Conservation (phyloP, 2,113 vertebrate species). For the Corythornis vintsioides region DNA sequence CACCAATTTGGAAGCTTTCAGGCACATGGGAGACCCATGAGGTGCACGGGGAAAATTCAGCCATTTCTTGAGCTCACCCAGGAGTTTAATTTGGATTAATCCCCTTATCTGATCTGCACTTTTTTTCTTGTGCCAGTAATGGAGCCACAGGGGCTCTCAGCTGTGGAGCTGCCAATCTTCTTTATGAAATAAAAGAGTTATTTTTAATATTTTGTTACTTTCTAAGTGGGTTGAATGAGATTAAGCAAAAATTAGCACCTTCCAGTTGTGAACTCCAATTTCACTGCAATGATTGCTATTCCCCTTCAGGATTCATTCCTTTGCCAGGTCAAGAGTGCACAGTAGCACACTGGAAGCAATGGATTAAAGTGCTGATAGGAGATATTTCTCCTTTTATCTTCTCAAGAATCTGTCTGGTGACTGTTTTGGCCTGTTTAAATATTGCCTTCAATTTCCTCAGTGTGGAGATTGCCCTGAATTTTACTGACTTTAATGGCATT, state of each 20-base stretch:
- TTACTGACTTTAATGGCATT: neutral
- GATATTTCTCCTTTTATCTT: constrained; percentile 2
- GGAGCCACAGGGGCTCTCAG: neutral
- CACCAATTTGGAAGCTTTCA: neutral
- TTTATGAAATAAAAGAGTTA: neutral
- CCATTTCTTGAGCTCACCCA: neutral
- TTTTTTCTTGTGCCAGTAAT: neutral
- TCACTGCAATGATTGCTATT: constrained; percentile 37
- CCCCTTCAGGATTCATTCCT: constrained; percentile 59
- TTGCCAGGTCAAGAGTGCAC: constrained; percentile 55
- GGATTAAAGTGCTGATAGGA: constrained; percentile 45
- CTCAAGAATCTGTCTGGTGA: neutral
- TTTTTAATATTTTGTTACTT: constrained; percentile 44
- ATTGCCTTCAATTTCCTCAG: neutral
- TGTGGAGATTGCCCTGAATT: neutral
- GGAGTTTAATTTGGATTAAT: constrained; percentile 46
- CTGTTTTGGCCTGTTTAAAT: neutral
- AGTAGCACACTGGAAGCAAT: constrained; percentile 35
- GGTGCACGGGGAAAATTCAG: neutral
- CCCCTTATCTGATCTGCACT: constrained; percentile 18
- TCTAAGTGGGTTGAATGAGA: neutral
- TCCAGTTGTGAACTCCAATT: constrained; percentile 48
- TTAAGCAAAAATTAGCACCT: constrained; percentile 63
- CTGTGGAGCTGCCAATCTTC: constrained; percentile 15
- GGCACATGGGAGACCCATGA: neutral